phyloP scores from a whole-genome alignment of 2,888 invertebrate genomes.

The Oscheius sp. region DNA sequence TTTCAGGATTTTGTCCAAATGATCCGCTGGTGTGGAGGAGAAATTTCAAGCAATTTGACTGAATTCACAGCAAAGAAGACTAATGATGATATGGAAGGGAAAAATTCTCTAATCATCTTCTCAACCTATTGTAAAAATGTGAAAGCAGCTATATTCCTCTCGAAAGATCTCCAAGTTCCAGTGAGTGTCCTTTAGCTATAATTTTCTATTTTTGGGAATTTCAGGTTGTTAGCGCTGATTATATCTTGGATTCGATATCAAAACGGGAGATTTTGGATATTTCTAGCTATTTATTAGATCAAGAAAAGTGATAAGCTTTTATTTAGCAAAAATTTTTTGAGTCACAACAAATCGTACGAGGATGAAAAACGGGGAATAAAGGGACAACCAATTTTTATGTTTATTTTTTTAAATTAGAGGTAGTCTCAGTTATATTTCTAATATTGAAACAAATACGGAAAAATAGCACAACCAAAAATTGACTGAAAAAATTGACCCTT shows the following conservation, averaged over 20 bases:
- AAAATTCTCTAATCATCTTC: neutral
- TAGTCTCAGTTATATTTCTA: too few relatives aligned
- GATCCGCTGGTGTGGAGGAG: neutral
- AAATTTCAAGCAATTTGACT: neutral
- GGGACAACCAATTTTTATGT: neutral
- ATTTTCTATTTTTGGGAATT: neutral
- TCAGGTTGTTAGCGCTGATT: conserved; percentile 26
- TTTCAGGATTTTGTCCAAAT: neutral
- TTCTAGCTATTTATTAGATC: neutral
- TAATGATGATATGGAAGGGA: neutral
- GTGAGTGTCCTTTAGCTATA: neutral
- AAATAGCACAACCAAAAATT: conserved; percentile 5
- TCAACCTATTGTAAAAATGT: neutral
- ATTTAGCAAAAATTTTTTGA: too few relatives aligned
- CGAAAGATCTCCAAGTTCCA: neutral
- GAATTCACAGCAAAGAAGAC: neutral
- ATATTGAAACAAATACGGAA: neutral
- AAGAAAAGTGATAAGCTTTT: neutral
- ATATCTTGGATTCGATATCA: conserved; percentile 8
- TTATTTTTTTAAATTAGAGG: neutral
- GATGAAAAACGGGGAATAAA: neutral
- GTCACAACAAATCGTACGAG: neutral
- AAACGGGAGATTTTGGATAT: neutral
- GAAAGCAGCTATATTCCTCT: neutral
- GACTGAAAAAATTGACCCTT: conserved; percentile 8